These are phyloP conservation scores for Polydrusus tereticollis DNA, from an alignment of 2,888 invertebrate species.

Conservation along the genomic window DNA sequence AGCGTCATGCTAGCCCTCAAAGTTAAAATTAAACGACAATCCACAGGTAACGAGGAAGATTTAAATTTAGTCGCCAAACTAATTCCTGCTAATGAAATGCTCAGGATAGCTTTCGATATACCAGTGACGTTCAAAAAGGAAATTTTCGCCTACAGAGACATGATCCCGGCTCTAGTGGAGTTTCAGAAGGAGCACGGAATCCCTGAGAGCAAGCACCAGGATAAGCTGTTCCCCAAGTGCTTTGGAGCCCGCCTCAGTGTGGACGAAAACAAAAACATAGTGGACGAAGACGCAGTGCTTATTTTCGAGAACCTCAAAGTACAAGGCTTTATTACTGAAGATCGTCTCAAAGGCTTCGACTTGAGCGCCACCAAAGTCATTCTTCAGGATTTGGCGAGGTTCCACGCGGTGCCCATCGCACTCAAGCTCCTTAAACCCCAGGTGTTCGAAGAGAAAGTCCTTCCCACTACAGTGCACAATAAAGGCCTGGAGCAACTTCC, in stretches of 20 bases:
- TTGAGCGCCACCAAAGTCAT: slow-evolving; percentile 67
- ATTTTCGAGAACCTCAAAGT: slow-evolving; percentile 72
- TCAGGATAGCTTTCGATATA: slow-evolving; percentile 70
- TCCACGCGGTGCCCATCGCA: slow-evolving; percentile 73
- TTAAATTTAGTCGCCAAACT: slow-evolving; percentile 72
- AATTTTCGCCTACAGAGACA: slow-evolving; percentile 69
- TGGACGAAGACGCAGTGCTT: slow-evolving; percentile 72
- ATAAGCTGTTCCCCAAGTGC: slow-evolving; percentile 68
- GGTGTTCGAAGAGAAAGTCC: slow-evolving; percentile 65
- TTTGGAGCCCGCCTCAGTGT: slow-evolving; percentile 71
- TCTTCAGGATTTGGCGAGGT: slow-evolving; percentile 69
- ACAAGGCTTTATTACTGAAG: slow-evolving; percentile 69
- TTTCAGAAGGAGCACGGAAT: slow-evolving; percentile 69
- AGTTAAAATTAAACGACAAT: slow-evolving; percentile 59
- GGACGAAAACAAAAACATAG: slow-evolving; percentile 64
- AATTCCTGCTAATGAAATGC: slow-evolving; percentile 70
- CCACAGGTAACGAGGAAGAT: slow-evolving; percentile 59
- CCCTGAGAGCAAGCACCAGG: slow-evolving; percentile 62
- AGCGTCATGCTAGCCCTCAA: slow-evolving; percentile 70
- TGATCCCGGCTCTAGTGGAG: slow-evolving; percentile 68
- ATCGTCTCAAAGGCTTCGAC: slow-evolving; percentile 70
- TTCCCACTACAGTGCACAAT: slow-evolving; percentile 64
- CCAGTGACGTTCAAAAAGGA: slow-evolving; percentile 72
- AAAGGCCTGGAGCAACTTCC: slow-evolving; percentile 61
- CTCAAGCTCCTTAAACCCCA: slow-evolving; percentile 68